phyloP scores from a whole-genome alignment of 2,113 vertebrate species.

The Bujurquina vittata region DNA sequence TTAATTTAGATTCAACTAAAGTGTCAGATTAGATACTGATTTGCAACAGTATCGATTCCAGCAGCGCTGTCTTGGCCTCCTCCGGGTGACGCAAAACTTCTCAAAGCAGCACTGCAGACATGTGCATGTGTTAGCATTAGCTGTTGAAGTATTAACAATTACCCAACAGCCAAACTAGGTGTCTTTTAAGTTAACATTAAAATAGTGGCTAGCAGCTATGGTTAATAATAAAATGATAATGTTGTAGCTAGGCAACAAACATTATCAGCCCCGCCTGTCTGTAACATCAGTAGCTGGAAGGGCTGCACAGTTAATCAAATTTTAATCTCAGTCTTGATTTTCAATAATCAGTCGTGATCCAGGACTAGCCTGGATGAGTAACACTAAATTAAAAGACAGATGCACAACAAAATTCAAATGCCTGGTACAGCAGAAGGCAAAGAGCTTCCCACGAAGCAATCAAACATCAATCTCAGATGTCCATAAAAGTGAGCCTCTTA shows the following conservation, averaged over 20 bases:
- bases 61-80: background rate
- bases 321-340: background rate
- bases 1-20: background rate
- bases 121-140: background rate
- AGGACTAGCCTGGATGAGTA: too few relatives aligned
- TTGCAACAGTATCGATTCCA: background rate
- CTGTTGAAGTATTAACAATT: background rate
- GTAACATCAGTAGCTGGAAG: background rate
- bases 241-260: background rate
- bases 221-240: background rate
- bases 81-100: background rate
- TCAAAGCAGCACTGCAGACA: background rate
- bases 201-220: background rate
- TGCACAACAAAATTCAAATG: too few relatives aligned
- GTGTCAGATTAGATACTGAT: background rate
- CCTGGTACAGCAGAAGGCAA: too few relatives aligned
- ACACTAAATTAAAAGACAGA: too few relatives aligned
- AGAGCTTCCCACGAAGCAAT: too few relatives aligned
- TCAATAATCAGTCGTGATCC: too few relatives aligned
- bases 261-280: background rate
- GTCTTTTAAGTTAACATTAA: background rate
- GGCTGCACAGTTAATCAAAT: background rate
- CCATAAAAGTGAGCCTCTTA: too few relatives aligned
- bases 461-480: too few relatives aligned
- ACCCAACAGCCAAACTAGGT: background rate